Evolutionary conservation across 1,140 invertebrate species (phyloP).

Genomic region (Drosophila burlai): DNA sequence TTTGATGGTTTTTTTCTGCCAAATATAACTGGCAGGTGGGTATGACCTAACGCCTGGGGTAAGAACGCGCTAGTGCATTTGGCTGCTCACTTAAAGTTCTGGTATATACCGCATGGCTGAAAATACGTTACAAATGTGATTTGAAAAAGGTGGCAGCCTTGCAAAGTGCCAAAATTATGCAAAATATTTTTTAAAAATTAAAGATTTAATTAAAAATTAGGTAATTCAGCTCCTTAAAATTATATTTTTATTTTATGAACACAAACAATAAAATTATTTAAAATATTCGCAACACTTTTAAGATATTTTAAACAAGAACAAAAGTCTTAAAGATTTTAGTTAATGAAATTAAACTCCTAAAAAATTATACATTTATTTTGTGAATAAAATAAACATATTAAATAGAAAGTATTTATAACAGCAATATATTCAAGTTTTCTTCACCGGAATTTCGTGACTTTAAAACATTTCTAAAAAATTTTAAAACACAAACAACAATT

Average conservation of each 20-base stretch:
- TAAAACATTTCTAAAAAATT: not conserved
- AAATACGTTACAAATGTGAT: not conserved
- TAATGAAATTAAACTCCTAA: too few species aligned
- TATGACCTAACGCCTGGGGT: conserved; percentile 16
- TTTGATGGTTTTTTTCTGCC: conserved; percentile 17
- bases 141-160: not conserved
- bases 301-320: too few species aligned
- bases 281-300: too few species aligned
- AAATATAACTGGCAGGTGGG: conserved; percentile 5
- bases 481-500: not conserved
- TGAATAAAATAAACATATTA: not conserved
- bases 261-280: not conserved
- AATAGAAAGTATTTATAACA: too few species aligned
- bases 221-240: not conserved
- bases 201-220: too few species aligned
- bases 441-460: not conserved
- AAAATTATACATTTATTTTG: not conserved
- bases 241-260: too few species aligned
- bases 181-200: not conserved
- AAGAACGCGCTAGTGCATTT: not conserved
- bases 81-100: too few species aligned
- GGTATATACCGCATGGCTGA: conserved; percentile 15
- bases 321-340: not conserved
- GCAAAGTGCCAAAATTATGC: rapidly evolving
- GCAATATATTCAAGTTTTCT: too few species aligned